A percentile compares a stretch with the other conserved stretches of the same genome.
Evolutionary conservation across 2,888 invertebrate genomes (phyloP).

Genomic region (Salpingus planirostris): DNA sequence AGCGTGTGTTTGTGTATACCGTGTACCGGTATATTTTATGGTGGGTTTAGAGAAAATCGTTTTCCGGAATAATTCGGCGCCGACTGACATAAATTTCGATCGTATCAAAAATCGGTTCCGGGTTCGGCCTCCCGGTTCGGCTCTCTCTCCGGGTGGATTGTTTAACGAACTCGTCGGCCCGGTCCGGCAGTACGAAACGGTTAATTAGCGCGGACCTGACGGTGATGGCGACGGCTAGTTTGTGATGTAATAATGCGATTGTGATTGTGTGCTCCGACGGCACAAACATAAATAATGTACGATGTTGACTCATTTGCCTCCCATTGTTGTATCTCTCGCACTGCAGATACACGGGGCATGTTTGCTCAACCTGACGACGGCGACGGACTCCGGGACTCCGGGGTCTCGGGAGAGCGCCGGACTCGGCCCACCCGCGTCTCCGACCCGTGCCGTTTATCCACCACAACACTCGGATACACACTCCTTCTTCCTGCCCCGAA

Average conservation of each 20-base stretch:
- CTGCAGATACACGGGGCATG: slow-evolving; percentile 13
- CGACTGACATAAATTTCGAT: slow-evolving; percentile 23
- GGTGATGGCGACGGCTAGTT: neutral
- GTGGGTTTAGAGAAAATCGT: slow-evolving; percentile 16
- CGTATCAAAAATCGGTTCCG: slow-evolving; percentile 18
- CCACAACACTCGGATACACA: too few species aligned
- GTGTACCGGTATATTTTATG: slow-evolving; percentile 15
- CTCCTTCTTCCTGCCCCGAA: too few species aligned
- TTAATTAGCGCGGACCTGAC: neutral
- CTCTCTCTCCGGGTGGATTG: slow-evolving; percentile 11
- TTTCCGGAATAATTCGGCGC: slow-evolving; percentile 18
- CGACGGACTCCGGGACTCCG: slow-evolving; percentile 9
- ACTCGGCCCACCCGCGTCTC: too few species aligned
- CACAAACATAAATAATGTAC: slow-evolving; percentile 12
- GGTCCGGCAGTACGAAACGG: neutral
- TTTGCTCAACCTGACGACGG: slow-evolving; percentile 14
- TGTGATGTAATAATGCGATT: neutral
- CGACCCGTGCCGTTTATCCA: slow-evolving; percentile 12
- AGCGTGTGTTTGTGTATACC: slow-evolving; percentile 15
- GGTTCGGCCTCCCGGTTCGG: too few species aligned
- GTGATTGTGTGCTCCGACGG: slow-evolving; percentile 3
- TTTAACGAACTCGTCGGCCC: slow-evolving; percentile 11
- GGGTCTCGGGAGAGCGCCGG: slow-evolving; percentile 8
- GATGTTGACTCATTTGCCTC: slow-evolving; percentile 15
- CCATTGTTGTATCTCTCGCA: slow-evolving; percentile 17